Percentiles rank a stretch among this genome's conserved stretches.
These are phyloP conservation scores for Panagrolaimus sp. DNA, from an alignment of 1,140 invertebrate species.

Conservation along the genomic window DNA sequence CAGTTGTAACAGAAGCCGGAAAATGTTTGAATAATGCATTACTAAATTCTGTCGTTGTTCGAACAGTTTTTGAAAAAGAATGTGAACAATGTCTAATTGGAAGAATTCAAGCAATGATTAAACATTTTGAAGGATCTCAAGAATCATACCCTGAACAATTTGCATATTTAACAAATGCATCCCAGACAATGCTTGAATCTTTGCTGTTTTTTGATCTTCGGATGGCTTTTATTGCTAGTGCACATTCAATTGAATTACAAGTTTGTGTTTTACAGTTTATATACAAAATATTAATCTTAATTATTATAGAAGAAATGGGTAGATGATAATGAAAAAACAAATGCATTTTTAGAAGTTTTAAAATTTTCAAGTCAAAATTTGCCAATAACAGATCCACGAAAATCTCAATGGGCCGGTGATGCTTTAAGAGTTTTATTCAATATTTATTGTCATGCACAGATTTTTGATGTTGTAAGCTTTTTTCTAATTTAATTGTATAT, in stretches of 20 bases:
- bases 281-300: conserved; percentile 1
- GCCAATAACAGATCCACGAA: conserved; percentile 12
- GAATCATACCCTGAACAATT: conserved; percentile 7
- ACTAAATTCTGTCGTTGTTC: conserved; percentile 37
- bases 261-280: conserved; percentile 20
- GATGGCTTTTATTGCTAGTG: conserved; percentile 37
- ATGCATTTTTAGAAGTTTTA: conserved; percentile 26
- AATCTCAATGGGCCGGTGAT: conserved; percentile 32
- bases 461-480: conserved; percentile 27
- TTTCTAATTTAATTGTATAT: background rate
- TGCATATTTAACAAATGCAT: conserved; percentile 25
- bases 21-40: conserved; percentile 53
- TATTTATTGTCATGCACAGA: conserved; percentile 40
- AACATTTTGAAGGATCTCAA: conserved; percentile 20
- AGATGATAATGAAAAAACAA: conserved; percentile 33
- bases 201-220: conserved; percentile 45
- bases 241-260: conserved; percentile 29
- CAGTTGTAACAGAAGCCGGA: conserved; percentile 49
- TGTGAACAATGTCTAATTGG: conserved; percentile 9
- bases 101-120: conserved; percentile 2
- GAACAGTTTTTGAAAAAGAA: conserved; percentile 36
- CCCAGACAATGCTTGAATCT: conserved; percentile 28
- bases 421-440: conserved; percentile 48
- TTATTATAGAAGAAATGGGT: conserved; percentile 40
- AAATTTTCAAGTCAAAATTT: background rate